A percentile compares a stretch with the other conserved stretches of the same genome.
These are phyloP conservation scores for Tokudaia muenninki DNA, from an alignment of 2,797 vertebrate species.

Conservation along the genomic window DNA sequence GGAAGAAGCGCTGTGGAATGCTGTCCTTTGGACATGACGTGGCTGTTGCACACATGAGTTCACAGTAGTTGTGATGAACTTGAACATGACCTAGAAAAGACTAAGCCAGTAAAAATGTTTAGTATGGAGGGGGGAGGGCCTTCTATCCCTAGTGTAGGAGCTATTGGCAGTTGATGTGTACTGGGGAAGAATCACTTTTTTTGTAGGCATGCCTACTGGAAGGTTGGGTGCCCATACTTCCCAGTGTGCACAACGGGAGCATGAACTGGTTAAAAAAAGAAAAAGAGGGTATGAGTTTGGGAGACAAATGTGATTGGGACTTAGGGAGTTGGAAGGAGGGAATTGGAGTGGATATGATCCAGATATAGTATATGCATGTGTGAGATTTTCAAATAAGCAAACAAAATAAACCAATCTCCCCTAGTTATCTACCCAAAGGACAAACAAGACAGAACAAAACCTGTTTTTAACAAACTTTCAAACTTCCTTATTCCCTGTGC, in stretches of 20 bases:
- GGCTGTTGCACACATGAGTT: not conserved
- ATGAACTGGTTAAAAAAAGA: not conserved
- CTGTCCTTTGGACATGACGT: not conserved
- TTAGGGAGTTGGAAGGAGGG: not conserved
- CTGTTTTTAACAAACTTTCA: not conserved
- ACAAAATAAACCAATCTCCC: not conserved
- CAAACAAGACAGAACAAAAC: not conserved
- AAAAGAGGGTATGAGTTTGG: too few relatives aligned
- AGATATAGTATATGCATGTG: not conserved
- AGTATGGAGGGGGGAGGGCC: not conserved
- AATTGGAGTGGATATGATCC: not conserved
- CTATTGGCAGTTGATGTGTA: not conserved
- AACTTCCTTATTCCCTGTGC: not conserved
- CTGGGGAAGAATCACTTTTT: not conserved
- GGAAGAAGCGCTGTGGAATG: not conserved
- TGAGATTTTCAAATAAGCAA: not conserved
- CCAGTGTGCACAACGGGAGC: too few relatives aligned
- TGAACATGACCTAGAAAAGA: not conserved
- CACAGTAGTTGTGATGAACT: not conserved
- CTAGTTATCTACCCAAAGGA: too few relatives aligned
- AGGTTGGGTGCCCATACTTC: too few relatives aligned
- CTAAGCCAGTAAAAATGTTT: not conserved
- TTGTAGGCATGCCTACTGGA: not conserved
- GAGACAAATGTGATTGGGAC: not conserved
- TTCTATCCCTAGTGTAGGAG: not conserved